A percentile compares a stretch with the other conserved stretches of the same genome.
Conservation (phyloP, 2,888 invertebrate species). For the Monoplex corrugatus region DNA sequence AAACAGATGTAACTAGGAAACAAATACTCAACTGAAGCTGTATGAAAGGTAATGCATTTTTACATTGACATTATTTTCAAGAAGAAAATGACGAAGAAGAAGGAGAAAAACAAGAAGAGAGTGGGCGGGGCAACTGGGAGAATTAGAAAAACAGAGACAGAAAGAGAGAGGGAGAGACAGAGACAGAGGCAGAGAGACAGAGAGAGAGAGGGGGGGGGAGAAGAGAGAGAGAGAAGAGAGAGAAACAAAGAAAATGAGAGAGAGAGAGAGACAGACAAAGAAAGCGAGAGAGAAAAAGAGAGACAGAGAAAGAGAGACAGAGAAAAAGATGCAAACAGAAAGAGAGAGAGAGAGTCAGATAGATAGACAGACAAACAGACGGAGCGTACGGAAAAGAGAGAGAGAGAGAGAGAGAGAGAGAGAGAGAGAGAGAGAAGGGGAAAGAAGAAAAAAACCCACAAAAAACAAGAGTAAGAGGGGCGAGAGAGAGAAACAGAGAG, state of each 20-base stretch:
- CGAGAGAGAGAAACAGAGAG: constrained; percentile 1
- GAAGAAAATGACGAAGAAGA: too few species aligned
- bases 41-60: too few species aligned
- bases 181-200: neutral
- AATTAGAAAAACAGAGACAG: too few species aligned
- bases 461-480: neutral
- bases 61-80: too few species aligned
- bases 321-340: neutral
- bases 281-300: neutral
- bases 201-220: neutral
- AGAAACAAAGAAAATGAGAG: neutral
- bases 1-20: too few species aligned
- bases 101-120: too few species aligned
- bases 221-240: neutral
- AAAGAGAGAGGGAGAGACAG: too few species aligned
- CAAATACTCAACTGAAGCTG: too few species aligned
- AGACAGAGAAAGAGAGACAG: constrained; percentile 3
- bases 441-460: neutral
- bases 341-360: neutral
- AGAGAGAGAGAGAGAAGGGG: constrained; percentile 4
- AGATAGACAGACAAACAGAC: neutral
- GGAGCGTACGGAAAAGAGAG: neutral
- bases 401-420: neutral
- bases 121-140: too few species aligned
- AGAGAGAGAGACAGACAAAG: neutral